phyloP scores from a whole-genome alignment of 2,113 vertebrate genomes.

The Ascaphus truei region DNA sequence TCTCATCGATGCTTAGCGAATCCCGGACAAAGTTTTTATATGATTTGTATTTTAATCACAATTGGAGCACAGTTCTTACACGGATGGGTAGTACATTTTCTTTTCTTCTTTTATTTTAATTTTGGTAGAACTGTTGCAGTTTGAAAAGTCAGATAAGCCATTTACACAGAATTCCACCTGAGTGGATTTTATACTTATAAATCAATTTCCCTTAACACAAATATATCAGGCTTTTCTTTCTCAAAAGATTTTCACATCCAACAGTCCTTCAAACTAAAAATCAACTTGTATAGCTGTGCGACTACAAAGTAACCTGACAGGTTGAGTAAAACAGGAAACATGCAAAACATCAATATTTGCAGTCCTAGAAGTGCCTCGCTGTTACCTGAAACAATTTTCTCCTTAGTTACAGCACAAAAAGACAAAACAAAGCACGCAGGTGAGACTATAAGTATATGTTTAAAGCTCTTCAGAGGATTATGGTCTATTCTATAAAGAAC shows the following conservation, averaged over 20 bases:
- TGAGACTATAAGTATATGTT: conserved; percentile 25
- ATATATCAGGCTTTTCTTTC: background rate
- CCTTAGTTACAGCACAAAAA: conserved; percentile 6
- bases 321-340: conserved; percentile 12
- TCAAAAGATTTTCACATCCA: background rate
- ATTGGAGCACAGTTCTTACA: too few relatives aligned
- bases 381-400: conserved; percentile 36
- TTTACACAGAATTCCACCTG: background rate
- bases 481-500: background rate
- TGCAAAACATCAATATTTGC: conserved; percentile 32
- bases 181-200: background rate
- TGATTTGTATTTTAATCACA: too few relatives aligned
- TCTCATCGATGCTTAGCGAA: too few relatives aligned
- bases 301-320: conserved; percentile 17
- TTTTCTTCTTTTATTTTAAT: background rate
- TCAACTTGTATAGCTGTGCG: conserved; percentile 3
- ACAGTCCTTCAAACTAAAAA: conserved; percentile 7
- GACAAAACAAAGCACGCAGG: conserved; percentile 33
- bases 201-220: background rate
- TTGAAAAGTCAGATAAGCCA: background rate
- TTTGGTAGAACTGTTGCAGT: background rate
- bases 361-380: conserved; percentile 18
- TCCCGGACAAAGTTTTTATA: too few relatives aligned
- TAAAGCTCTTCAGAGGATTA: conserved; percentile 7
- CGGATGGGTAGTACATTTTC: background rate